Base-by-base conservation (phyloP, 2,797 vertebrate genomes). In the Lophotriccus pileatus region DNA sequence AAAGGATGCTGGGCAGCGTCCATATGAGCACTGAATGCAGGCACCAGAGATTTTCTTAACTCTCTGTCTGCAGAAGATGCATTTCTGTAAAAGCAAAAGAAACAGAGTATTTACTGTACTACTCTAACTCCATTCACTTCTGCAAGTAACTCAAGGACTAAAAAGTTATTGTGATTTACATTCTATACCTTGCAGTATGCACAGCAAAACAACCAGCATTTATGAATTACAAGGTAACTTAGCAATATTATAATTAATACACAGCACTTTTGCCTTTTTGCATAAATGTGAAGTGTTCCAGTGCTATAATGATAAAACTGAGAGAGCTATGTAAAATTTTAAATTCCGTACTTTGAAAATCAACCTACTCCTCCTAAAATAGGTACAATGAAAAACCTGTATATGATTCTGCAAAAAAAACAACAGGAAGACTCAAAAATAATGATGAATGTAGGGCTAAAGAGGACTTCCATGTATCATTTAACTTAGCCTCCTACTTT, bases 1-100 rank as follows among this genome's bases (percentile, higher is more conserved):
- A 96, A 99, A 99, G 86, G 99, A 99, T 76, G 98, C 98, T 70
- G 99, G 98, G 93, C 99, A 99, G 27, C 98, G 98, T 79, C 99
- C 98, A 14, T 98, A 99, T 4, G 99, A 99, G 95, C 99, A 99
- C 97, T 99, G 99, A 97, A 99, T 98, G 84, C 99, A 99, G 69
- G 99, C 98, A 44, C 99, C 99, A 52, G 98, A 98, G 90, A 98
- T 97, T 86, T 98, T 98, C 97, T 98, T 99, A 93, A 98, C 98
- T 63, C 98, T 98, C 28, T 98, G 90, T 91, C 97, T 97, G 84
- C 98, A 98, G 94, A 98, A 98, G 70, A 97, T 95, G 93, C 98
- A 98, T 95, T 98, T 98, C 98, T 98, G 91, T 39, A 95, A 70
- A 63, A 85, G 56, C 6, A 78, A 97, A 97, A 90, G 17, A 96